Conservation (phyloP, 2,888 invertebrate species). For the Cephus pygmeus region DNA sequence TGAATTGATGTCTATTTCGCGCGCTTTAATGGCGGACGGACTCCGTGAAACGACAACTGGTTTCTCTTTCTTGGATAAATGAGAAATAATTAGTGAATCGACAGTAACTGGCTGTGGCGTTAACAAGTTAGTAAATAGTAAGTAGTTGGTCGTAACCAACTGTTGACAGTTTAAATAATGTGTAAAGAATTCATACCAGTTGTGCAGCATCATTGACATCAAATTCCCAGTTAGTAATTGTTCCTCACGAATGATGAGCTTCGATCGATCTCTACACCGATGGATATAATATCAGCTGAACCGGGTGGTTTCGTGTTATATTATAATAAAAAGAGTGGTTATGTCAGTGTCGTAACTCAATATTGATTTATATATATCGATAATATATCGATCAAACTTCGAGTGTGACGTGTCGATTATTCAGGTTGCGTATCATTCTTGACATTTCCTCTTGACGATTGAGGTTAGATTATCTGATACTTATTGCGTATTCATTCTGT, state of each 20-base stretch:
- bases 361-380: too few species aligned
- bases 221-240: neutral
- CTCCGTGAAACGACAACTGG: neutral
- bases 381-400: neutral
- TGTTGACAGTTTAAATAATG: neutral
- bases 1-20: neutral
- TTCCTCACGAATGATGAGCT: neutral
- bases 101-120: neutral
- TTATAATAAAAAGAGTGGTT: neutral
- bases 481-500: neutral
- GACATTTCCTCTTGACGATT: slow-evolving; percentile 7
- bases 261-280: neutral
- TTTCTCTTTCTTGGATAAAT: neutral
- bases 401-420: neutral
- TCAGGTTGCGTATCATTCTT: neutral
- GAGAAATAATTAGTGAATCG: neutral
- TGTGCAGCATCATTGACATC: neutral
- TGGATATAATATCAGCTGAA: neutral
- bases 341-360: neutral
- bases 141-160: neutral
- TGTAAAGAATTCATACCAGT: neutral
- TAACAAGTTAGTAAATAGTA: neutral
- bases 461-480: neutral
- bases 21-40: neutral
- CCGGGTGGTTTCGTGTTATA: neutral